phyloP scores from a whole-genome alignment of 2,113 vertebrate genomes.

The Pelobates fuscus region DNA sequence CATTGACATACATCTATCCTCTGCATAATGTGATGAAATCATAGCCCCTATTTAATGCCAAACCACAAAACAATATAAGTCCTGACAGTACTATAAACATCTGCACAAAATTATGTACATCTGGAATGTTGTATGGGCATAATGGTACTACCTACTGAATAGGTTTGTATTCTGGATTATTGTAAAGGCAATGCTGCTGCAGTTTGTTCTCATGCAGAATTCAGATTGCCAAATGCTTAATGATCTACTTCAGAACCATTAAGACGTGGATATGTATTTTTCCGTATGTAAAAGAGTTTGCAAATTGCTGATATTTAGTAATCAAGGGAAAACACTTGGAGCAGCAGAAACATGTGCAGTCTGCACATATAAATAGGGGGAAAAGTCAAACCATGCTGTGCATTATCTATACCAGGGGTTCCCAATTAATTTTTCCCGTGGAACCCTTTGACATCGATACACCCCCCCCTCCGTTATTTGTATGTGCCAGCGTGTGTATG shows the following conservation, averaged over 20 bases:
- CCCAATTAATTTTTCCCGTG: no score
- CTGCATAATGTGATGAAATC: background rate
- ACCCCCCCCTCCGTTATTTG: no score
- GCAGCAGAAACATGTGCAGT: background rate
- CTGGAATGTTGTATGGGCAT: background rate
- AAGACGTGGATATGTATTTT: background rate
- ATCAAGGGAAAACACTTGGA: background rate
- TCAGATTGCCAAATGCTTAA: background rate
- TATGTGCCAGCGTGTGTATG: no score
- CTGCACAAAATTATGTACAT: conserved; percentile 2
- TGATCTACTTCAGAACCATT: background rate
- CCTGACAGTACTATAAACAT: conserved; percentile 1
- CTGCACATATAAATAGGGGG: background rate
- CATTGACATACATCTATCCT: background rate
- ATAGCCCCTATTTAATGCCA: conserved; percentile 12
- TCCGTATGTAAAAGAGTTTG: background rate
- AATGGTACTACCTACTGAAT: background rate
- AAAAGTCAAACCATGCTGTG: no score
- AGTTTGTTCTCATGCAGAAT: background rate
- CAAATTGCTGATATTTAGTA: background rate
- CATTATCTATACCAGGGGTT: no score
- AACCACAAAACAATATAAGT: conserved; percentile 2
- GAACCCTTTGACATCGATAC: no score
- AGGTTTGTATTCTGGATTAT: background rate
- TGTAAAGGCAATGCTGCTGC: background rate